phyloP scores from a whole-genome alignment of 2,113 vertebrate genomes.

The Vidua macroura region DNA sequence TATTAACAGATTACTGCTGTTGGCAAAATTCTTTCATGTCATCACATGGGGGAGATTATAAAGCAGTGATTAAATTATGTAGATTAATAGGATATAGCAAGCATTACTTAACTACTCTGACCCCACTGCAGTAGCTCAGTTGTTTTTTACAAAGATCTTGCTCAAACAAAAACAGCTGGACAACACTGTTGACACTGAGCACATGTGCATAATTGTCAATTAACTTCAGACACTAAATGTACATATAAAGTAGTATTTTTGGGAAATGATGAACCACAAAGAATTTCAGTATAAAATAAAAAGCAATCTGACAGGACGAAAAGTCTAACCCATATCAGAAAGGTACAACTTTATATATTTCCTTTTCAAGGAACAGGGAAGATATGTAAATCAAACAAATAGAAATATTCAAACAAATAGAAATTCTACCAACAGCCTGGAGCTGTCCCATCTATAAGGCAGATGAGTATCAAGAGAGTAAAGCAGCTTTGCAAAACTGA shows the following conservation, averaged over 20 bases:
- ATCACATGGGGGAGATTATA: not conserved
- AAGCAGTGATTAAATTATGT: not conserved
- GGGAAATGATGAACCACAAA: not conserved
- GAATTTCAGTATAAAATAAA: not conserved
- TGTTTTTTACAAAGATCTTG: not conserved
- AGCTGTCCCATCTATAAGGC: not conserved
- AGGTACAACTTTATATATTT: not conserved
- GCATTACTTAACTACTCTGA: slow-evolving; percentile 6
- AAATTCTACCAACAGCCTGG: not conserved
- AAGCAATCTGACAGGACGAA: not conserved
- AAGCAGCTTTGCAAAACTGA: not conserved
- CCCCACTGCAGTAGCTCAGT: not conserved
- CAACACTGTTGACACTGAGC: not conserved
- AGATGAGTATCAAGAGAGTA: not conserved
- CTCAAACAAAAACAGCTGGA: not conserved
- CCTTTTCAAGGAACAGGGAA: not conserved
- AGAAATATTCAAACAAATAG: not conserved
- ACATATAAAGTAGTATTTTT: not conserved
- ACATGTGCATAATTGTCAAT: not conserved
- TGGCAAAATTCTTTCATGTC: slow-evolving; percentile 12
- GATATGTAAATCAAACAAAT: not conserved
- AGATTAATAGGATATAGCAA: slow-evolving; percentile 26
- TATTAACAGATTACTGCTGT: not conserved
- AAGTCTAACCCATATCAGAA: not conserved
- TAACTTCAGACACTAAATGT: not conserved